Evolutionary conservation across 2,797 vertebrate genomes (phyloP), one percentile per base, ranked within the genome.

Genomic region (Characodon lateralis): DNA sequence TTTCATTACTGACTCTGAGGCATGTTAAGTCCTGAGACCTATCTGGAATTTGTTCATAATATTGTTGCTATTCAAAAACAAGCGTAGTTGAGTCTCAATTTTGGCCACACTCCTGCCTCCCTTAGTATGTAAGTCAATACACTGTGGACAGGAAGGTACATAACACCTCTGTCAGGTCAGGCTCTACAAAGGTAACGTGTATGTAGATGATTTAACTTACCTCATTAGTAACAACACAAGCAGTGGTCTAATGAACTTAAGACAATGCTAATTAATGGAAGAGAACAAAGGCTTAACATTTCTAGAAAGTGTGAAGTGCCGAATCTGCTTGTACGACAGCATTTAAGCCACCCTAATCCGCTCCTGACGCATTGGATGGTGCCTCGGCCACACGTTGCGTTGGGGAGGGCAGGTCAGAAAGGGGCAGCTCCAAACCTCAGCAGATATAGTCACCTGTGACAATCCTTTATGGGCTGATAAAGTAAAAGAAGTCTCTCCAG

Each of bases 251-350:
- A 99, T 97, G 97, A 97, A 97, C 97, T 98, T 98, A 97, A 98
- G 97, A 99, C 97, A 99, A 99, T 96, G 93, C 95, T 93, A 98
- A 99, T 99, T 99, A 99, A 96, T 95, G 89, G 94, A 91, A 86
- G 86, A 90, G 97, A 97, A 99, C 98, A 99, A 99, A 97, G 95
- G 97, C 95, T 94, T 94, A 93, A 94, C 96, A 96, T 96, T 94
- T 95, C 90, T 90, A 94, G 95, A 91, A 92, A 94, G 92, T 89
- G 95, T 94, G 89, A 74, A 87, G 89, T 74, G 89, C 85, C 41
- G 88, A 77, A 92, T 93, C 89, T 71, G 93, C 96, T 94, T 96
- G 96, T 97, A 95, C 91, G 96, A 95, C 97, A 97, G 95, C 92
- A 78, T 95, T 95, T 94, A 93, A 96, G 94, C 95, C 96, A 92